Percentiles rank a stretch among this genome's conserved stretches.
phyloP scores from a whole-genome alignment of 2,797 vertebrate genomes.

The Mormyrops boulengeri region DNA sequence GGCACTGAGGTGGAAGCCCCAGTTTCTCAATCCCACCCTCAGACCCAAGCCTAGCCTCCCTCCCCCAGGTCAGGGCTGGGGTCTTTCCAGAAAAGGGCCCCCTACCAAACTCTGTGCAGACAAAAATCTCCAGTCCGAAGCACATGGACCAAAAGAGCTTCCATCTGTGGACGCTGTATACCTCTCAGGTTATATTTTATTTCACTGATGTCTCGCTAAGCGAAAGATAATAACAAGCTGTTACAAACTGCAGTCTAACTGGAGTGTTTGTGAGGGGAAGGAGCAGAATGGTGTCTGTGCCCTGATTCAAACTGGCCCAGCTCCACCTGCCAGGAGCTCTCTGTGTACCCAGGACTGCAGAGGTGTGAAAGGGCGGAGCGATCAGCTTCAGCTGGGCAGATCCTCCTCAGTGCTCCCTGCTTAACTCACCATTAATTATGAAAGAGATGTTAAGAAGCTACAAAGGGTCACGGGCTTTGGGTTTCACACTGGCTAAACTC shows the following conservation, averaged over 20 bases:
- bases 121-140: slow-evolving; percentile 24
- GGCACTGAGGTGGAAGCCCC: background rate
- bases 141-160: slow-evolving; percentile 53
- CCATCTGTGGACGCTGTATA: slow-evolving; percentile 58
- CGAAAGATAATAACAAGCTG: slow-evolving; percentile 39
- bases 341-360: background rate
- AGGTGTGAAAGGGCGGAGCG: background rate
- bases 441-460: background rate
- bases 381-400: background rate
- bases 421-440: background rate
- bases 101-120: slow-evolving; percentile 50
- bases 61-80: slow-evolving; percentile 28
- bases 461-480: background rate
- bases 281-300: background rate
- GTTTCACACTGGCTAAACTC: background rate
- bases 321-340: no score
- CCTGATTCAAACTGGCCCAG: no score
- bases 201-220: slow-evolving; percentile 52
- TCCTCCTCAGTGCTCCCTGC: background rate
- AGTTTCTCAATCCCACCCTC: background rate
- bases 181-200: slow-evolving; percentile 54
- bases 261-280: background rate
- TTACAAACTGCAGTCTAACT: slow-evolving; percentile 27
- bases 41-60: background rate
- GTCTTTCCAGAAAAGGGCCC: slow-evolving; percentile 51